A percentile compares a stretch with the other conserved stretches of the same genome.
These are phyloP conservation scores for Agrotis segetum DNA, from an alignment of 2,888 invertebrate species.

Conservation along the genomic window DNA sequence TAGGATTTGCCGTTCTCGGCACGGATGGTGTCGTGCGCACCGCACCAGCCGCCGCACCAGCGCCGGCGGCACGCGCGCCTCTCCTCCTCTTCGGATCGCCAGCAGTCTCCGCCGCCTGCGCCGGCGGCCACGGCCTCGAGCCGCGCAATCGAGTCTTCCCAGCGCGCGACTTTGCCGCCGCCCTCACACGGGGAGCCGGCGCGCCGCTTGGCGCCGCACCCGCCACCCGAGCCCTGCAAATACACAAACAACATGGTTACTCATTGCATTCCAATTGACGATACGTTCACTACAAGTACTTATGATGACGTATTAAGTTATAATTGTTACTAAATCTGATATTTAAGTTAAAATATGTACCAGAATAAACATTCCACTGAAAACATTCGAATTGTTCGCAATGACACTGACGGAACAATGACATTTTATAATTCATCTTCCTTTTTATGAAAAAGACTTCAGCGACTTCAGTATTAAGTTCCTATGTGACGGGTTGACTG, in stretches of 20 bases:
- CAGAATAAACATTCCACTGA: slow-evolving; percentile 53
- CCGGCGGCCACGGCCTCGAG: slow-evolving; percentile 91
- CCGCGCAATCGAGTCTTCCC: slow-evolving; percentile 89
- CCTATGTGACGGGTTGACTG: slow-evolving; percentile 28
- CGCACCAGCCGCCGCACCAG: slow-evolving; percentile 90
- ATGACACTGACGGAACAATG: slow-evolving; percentile 59
- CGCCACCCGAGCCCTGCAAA: slow-evolving; percentile 90
- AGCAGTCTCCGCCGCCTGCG: slow-evolving; percentile 92
- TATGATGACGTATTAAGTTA: slow-evolving; percentile 11
- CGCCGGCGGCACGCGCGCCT: slow-evolving; percentile 90
- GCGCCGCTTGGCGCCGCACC: slow-evolving; percentile 90
- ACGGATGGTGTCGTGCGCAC: slow-evolving; percentile 95
- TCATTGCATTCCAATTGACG: slow-evolving; percentile 38
- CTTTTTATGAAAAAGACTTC: slow-evolving; percentile 36
- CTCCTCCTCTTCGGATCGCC: slow-evolving; percentile 90
- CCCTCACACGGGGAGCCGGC: slow-evolving; percentile 88
- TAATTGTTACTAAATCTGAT: slow-evolving; percentile 12
- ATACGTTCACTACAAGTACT: slow-evolving; percentile 9
- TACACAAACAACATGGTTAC: slow-evolving; percentile 62
- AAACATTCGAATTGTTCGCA: slow-evolving; percentile 54
- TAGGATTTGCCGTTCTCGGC: slow-evolving; percentile 98
- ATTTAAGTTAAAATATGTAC: slow-evolving; percentile 37
- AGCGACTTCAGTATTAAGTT: slow-evolving; percentile 40
- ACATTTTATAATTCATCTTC: slow-evolving; percentile 58
- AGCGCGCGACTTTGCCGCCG: slow-evolving; percentile 89